Conservation (phyloP, 92 coral and sea anemone genomes). For the Ricordea florida region DNA sequence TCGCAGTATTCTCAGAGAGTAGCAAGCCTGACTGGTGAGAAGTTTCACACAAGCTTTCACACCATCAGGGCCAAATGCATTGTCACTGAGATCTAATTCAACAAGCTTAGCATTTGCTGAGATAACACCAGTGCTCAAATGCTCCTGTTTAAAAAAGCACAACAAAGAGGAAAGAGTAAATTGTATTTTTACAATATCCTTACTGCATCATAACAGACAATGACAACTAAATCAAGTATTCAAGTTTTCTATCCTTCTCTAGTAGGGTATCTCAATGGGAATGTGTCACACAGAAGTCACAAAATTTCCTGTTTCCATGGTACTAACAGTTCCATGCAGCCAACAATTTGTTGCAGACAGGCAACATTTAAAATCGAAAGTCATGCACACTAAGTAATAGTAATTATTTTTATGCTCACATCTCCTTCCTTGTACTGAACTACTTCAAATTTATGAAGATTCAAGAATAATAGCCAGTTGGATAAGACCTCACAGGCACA, state of each 20-base stretch:
- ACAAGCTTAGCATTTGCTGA: slow-evolving; percentile 80
- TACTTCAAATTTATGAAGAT: too few species aligned
- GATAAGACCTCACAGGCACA: too few species aligned
- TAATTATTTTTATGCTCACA: too few species aligned
- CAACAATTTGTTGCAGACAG: too few species aligned
- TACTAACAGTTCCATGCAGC: too few species aligned
- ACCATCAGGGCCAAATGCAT: slow-evolving; percentile 99
- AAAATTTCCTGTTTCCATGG: too few species aligned
- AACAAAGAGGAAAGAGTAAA: not conserved
- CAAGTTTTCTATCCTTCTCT: not conserved
- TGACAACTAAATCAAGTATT: not conserved
- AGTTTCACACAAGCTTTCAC: slow-evolving; percentile 90
- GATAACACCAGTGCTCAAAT: slow-evolving; percentile 87
- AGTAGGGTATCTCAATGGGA: too few species aligned
- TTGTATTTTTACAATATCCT: not conserved
- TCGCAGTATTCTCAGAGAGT: slow-evolving; percentile 74
- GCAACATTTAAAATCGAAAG: too few species aligned
- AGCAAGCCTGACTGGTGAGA: slow-evolving; percentile 91
- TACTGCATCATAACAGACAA: not conserved
- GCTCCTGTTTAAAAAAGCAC: slow-evolving; percentile 49
- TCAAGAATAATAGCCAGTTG: too few species aligned
- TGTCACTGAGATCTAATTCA: slow-evolving; percentile 95
- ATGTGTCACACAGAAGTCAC: too few species aligned
- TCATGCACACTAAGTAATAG: too few species aligned
- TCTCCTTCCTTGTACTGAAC: too few species aligned